Percentiles rank a stretch among this genome's conserved stretches.
Conservation (phyloP, 2,888 invertebrate genomes). For the Folsomia candida region DNA sequence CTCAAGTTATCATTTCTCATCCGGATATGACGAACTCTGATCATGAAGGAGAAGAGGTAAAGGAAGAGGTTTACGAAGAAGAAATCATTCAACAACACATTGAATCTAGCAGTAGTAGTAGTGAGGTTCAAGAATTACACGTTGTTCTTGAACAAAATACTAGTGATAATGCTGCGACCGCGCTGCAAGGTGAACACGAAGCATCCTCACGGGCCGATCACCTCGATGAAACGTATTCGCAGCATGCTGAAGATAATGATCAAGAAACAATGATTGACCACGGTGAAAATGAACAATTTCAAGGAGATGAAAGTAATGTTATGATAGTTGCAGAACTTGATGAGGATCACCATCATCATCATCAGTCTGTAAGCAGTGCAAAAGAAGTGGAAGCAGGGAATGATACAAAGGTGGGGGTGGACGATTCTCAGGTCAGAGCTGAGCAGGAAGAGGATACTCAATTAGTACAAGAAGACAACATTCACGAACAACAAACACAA, state of each 20-base stretch:
- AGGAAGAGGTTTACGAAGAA: constrained; percentile 11
- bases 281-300: background rate
- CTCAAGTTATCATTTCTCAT: constrained; percentile 29
- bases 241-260: background rate
- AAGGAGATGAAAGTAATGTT: background rate
- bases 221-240: too few relatives aligned
- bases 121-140: constrained; percentile 38
- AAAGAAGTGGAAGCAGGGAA: too few relatives aligned
- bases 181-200: too few relatives aligned
- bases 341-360: too few relatives aligned
- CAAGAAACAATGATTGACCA: background rate
- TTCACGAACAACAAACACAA: background rate
- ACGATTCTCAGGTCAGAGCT: too few relatives aligned
- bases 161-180: constrained; percentile 1
- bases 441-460: too few relatives aligned
- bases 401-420: too few relatives aligned
- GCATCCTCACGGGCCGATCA: too few relatives aligned
- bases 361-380: too few relatives aligned
- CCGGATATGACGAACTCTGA: too few relatives aligned
- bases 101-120: too few relatives aligned
- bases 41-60: constrained; percentile 21
- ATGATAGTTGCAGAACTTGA: background rate
- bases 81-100: constrained; percentile 22
- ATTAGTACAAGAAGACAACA: background rate
- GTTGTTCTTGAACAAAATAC: constrained; percentile 27